These are phyloP conservation scores for Pediacus dermestoides DNA, from an alignment of 2,888 invertebrate genomes.

Conservation along the genomic window DNA sequence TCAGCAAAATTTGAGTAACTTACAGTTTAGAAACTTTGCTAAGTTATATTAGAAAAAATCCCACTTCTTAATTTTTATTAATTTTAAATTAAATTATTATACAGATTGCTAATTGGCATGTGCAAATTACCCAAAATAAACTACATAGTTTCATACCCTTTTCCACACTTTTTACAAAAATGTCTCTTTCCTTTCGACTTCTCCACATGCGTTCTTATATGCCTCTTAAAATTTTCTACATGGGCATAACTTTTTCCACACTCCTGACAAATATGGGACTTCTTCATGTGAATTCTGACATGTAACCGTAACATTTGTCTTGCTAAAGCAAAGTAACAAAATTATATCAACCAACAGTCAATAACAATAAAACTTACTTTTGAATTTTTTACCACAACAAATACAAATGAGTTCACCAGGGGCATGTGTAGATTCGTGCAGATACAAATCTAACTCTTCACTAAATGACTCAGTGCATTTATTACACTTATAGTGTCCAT, in stretches of 20 bases:
- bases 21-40: too few relatives aligned
- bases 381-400: conserved; percentile 53
- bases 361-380: conserved; percentile 42
- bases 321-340: conserved; percentile 33
- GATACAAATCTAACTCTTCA: conserved; percentile 51
- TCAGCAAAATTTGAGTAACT: too few relatives aligned
- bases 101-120: too few relatives aligned
- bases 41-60: too few relatives aligned
- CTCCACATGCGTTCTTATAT: conserved; percentile 55
- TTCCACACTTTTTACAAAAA: conserved; percentile 50
- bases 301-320: conserved; percentile 51
- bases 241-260: conserved; percentile 57
- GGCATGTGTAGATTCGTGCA: conserved; percentile 53
- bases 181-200: conserved; percentile 51
- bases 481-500: conserved; percentile 46
- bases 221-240: conserved; percentile 53
- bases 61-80: too few relatives aligned
- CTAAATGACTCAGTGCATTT: conserved; percentile 52
- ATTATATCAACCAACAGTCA: conserved; percentile 3
- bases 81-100: too few relatives aligned
- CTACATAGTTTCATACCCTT: too few relatives aligned
- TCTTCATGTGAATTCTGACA: conserved; percentile 54
- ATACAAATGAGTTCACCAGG: conserved; percentile 50
- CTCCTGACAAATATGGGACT: conserved; percentile 52
- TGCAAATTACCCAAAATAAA: too few relatives aligned